Evolutionary conservation across 92 coral and sea anemone genomes (phyloP).

Genomic region (Scolanthus callimorphus): DNA sequence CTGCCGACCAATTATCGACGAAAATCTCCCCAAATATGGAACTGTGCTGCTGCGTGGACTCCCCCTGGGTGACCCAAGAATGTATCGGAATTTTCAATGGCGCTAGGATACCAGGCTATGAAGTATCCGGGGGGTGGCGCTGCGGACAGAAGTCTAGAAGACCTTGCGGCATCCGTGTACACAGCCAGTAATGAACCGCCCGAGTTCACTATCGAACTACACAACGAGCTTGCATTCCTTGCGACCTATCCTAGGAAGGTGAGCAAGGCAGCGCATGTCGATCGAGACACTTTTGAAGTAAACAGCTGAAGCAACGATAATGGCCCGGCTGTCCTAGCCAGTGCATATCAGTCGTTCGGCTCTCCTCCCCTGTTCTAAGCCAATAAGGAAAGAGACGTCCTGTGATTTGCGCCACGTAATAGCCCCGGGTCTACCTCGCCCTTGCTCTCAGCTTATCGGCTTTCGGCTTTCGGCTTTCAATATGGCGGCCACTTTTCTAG

Average conservation of each 20-base stretch:
- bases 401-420: too few relatives aligned
- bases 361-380: too few relatives aligned
- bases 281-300: too few relatives aligned
- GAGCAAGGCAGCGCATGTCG: too few relatives aligned
- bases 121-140: constrained; percentile 77
- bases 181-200: constrained; percentile 94
- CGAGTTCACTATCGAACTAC: constrained; percentile 65
- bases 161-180: constrained; percentile 47
- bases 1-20: constrained; percentile 24
- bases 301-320: too few relatives aligned
- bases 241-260: constrained; percentile 75
- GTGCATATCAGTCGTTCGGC: too few relatives aligned
- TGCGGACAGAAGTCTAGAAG: constrained; percentile 65
- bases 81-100: constrained; percentile 51
- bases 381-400: too few relatives aligned
- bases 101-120: constrained; percentile 72
- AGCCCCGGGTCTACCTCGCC: too few relatives aligned
- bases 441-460: too few relatives aligned
- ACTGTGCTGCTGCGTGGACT: constrained; percentile 78
- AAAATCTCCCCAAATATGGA: constrained; percentile 54
- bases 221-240: constrained; percentile 88
- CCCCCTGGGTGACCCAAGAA: constrained; percentile 49
- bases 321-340: too few relatives aligned
- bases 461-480: too few relatives aligned
- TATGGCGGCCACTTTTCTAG: too few relatives aligned